Percentiles rank a stretch among this genome's conserved stretches.
Conservation (phyloP, 2,113 vertebrate genomes). For the Fregata magnificens region DNA sequence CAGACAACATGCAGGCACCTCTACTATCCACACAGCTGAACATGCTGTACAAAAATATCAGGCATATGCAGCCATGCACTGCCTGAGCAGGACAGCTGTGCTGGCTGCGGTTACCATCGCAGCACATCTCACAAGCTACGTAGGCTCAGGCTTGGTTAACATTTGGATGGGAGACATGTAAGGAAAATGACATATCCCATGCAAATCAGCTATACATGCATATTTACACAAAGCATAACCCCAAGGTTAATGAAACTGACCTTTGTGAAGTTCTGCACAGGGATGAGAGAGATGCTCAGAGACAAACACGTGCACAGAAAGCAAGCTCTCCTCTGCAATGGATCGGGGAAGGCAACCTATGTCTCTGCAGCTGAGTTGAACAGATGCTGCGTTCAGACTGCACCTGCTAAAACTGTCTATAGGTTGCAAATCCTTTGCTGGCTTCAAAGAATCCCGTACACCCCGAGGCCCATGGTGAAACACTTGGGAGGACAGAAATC, state of each 20-base stretch:
- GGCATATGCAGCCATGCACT: accelerated
- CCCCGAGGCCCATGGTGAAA: neutral
- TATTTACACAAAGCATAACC: neutral
- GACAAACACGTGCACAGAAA: neutral
- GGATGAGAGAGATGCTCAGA: neutral
- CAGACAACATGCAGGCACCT: neutral
- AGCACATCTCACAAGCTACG: neutral
- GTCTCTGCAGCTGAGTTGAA: neutral
- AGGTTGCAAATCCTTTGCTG: neutral
- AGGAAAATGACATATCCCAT: neutral
- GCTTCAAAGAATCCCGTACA: neutral
- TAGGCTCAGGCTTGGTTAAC: neutral
- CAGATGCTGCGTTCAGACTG: neutral
- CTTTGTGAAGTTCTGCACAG: neutral
- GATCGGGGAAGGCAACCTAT: neutral
- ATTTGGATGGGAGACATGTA: neutral
- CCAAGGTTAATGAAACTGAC: neutral
- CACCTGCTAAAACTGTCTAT: neutral
- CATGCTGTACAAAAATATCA: accelerated
- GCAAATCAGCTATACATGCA: neutral
- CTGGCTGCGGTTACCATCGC: neutral
- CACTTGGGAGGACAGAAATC: neutral
- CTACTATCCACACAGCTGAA: neutral
- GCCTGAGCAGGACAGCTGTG: neutral
- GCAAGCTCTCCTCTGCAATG: neutral